Conservation (phyloP, 2,797 vertebrate genomes). For the Falco novaeseelandiae region DNA sequence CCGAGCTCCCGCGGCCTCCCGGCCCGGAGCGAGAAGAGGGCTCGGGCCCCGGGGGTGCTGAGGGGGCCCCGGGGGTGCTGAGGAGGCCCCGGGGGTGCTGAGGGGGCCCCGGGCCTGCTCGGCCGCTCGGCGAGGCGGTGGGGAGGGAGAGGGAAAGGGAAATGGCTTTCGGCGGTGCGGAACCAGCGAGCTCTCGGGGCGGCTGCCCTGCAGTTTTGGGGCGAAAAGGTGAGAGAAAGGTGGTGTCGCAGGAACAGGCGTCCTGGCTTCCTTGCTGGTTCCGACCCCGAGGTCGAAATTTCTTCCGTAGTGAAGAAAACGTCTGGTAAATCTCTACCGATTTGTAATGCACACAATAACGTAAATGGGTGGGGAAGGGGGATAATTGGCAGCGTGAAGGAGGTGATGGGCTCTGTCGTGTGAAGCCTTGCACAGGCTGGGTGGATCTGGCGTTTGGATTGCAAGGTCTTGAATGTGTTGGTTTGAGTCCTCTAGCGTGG, state of each 20-base stretch:
- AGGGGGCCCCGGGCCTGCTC: neutral
- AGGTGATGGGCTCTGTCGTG: neutral
- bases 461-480: neutral
- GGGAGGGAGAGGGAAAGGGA: neutral
- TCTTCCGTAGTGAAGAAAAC: fast-evolving
- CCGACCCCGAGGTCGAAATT: neutral
- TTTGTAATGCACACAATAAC: neutral
- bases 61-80: neutral
- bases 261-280: neutral
- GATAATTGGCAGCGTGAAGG: fast-evolving
- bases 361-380: too few species aligned
- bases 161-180: neutral
- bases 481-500: neutral
- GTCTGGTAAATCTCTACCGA: neutral
- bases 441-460: fast-evolving
- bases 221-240: neutral
- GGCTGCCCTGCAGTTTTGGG: neutral
- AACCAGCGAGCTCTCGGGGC: neutral
- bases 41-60: too few species aligned
- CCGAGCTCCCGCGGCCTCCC: neutral
- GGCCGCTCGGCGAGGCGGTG: neutral
- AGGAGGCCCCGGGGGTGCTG: too few species aligned
- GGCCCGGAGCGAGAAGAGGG: neutral
- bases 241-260: fast-evolving
- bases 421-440: fast-evolving